These are phyloP conservation scores for Aegithalos caudatus DNA, from an alignment of 2,113 vertebrate genomes.

Conservation along the genomic window DNA sequence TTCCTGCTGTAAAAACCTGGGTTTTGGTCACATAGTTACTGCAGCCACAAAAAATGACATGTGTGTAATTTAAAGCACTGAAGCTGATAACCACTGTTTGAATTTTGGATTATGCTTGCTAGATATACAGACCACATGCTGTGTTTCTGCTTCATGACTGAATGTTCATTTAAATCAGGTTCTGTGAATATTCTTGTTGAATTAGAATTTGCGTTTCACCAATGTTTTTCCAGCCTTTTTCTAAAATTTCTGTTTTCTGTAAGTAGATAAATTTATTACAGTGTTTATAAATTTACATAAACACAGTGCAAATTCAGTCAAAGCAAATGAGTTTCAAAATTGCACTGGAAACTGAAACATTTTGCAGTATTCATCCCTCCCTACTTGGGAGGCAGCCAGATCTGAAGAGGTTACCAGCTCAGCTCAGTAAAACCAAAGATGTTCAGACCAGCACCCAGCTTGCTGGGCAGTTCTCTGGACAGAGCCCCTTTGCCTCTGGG, in stretches of 20 bases:
- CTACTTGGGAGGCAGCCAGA: conserved; percentile 57
- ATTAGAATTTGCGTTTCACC: neutral
- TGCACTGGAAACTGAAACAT: conserved; percentile 47
- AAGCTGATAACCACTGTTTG: neutral
- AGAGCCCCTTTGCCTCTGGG: neutral
- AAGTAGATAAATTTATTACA: conserved; percentile 58
- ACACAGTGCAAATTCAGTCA: conserved; percentile 53
- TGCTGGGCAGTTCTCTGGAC: neutral
- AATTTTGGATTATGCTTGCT: neutral
- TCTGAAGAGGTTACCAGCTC: conserved; percentile 58
- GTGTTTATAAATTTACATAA: conserved; percentile 61
- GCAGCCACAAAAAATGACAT: neutral
- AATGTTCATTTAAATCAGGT: conserved; percentile 9
- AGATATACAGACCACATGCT: neutral
- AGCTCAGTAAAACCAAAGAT: conserved; percentile 3
- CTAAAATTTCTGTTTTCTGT: conserved; percentile 42
- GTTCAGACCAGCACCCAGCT: neutral
- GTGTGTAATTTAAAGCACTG: neutral
- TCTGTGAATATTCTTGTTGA: neutral
- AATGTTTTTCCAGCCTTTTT: conserved; percentile 2
- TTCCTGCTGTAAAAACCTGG: neutral
- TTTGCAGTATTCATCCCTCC: conserved; percentile 48
- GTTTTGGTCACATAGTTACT: neutral
- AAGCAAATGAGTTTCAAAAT: conserved; percentile 56
- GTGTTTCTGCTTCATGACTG: neutral